Base-by-base conservation (phyloP, 30 jellyfish, hydroid and myxozoan genomes). In the Rhopilema esculentum region DNA sequence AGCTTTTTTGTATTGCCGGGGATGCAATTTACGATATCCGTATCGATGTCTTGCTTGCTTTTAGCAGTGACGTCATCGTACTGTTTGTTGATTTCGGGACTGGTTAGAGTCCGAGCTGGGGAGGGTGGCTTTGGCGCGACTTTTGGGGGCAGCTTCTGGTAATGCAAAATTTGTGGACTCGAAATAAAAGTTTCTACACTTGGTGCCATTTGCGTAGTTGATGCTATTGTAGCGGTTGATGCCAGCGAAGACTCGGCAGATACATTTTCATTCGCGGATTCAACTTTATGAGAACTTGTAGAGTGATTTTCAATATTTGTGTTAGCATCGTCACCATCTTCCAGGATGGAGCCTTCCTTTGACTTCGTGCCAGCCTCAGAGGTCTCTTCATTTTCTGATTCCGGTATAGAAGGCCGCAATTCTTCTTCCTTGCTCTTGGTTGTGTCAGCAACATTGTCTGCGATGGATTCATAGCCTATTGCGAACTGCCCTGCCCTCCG, bases 41-140 rank as follows among this genome's bases (percentile, higher is more conserved):
- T 26, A 27, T 72, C 65, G 23, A n/a, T 49, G 29, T 77, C 61
- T 50, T 57, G 8, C 24, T 27, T 18, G 27, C 65, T 26, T 4
- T 64, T 24, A 25, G 28, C 48, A 17, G 66, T 4, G 16, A 17
- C 61, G n/a, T 8, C 72, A 21, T 22, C 18, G 16, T 0, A 1
- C 72, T 48, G 52, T 6, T 49, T 16, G 49, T 48, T 75, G 6
- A 75, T 40, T 0, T 75, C 85, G 9, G 49, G 9, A 7, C 72
- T 21, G 27, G 27, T 75, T 30, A 67, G 19, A 26, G 33, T 66
- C 16, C 49, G 26, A 75, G 23, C 75, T 20, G 92, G 85, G 32
- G 85, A 66, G 19, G 53, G 50, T 1, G 92, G 92, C 53, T 83
- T 83, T 64, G 92, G 92, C 9, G 92, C 92, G 29, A 83, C 92